phyloP scores from a whole-genome alignment of 2,888 invertebrate species.

The Cordilura impudica region DNA sequence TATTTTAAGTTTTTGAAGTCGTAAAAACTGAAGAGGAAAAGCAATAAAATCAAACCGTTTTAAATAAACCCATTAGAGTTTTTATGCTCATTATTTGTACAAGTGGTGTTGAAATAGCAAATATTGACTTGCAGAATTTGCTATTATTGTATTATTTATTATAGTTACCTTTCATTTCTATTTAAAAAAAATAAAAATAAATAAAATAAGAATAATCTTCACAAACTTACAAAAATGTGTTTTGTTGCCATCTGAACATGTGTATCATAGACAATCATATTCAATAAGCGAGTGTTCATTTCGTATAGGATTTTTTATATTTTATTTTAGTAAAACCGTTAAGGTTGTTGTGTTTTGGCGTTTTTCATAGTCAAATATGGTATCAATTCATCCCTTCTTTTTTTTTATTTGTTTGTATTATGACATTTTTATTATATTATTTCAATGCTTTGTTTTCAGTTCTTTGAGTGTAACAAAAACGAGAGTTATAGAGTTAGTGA shows the following conservation, averaged over 20 bases:
- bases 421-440: neutral
- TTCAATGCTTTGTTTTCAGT: neutral
- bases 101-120: neutral
- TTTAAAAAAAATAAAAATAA: too few species aligned
- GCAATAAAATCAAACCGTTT: too few species aligned
- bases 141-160: neutral
- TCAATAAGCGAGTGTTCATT: slow-evolving; percentile 47
- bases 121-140: slow-evolving; percentile 14
- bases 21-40: too few species aligned
- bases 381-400: slow-evolving; percentile 2
- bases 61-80: too few species aligned
- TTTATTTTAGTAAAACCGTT: neutral
- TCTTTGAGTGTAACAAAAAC: neutral
- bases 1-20: too few species aligned
- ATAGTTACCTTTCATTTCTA: neutral
- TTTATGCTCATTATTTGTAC: slow-evolving; percentile 8
- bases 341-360: slow-evolving; percentile 24
- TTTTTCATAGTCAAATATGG: slow-evolving; percentile 9
- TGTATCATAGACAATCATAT: slow-evolving; percentile 2
- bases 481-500: neutral
- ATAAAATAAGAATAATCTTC: too few species aligned
- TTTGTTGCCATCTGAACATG: slow-evolving; percentile 23
- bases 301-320: slow-evolving; percentile 20
- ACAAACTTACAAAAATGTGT: neutral
- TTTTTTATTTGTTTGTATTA: neutral